These are phyloP conservation scores for Drosophila pseudotalamancana DNA, from an alignment of 2,888 invertebrate genomes.

Conservation along the genomic window DNA sequence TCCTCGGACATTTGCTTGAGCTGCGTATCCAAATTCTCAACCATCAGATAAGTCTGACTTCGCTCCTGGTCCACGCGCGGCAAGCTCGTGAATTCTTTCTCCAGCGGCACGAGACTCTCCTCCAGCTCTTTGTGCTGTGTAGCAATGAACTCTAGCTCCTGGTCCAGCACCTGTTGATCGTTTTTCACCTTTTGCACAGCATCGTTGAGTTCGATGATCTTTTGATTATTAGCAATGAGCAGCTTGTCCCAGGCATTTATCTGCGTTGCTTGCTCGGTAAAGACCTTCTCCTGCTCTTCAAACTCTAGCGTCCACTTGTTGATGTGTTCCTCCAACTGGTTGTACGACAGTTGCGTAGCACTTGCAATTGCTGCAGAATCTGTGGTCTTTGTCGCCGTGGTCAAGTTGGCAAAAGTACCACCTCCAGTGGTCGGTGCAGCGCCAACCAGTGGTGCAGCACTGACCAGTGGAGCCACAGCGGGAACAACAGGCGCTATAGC, in stretches of 20 bases:
- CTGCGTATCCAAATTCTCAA: constrained; percentile 96
- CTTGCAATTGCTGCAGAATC: constrained; percentile 82
- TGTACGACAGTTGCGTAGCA: constrained; percentile 89
- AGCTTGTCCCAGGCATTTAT: constrained; percentile 98
- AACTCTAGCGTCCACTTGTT: constrained; percentile 97
- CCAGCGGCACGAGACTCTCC: constrained; percentile 93
- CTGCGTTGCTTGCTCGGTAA: constrained; percentile 96
- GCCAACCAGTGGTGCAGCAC: constrained; percentile 31
- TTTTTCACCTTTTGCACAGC: constrained; percentile 94
- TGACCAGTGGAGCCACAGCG: constrained; percentile 34
- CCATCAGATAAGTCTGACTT: constrained; percentile 95
- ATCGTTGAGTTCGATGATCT: constrained; percentile 93
- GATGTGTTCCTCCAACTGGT: constrained; percentile 94
- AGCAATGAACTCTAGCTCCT: constrained; percentile 96
- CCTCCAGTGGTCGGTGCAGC: constrained; percentile 31
- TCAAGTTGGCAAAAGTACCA: constrained; percentile 71
- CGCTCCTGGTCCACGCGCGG: constrained; percentile 93
- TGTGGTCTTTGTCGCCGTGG: constrained; percentile 78
- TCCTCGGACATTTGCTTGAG: constrained; percentile 97
- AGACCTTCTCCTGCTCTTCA: constrained; percentile 96
- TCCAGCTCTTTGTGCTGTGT: constrained; percentile 97
- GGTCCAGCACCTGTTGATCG: constrained; percentile 95
- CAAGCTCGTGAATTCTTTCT: constrained; percentile 90
- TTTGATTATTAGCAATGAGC: constrained; percentile 95
- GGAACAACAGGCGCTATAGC: constrained; percentile 32